Percentiles rank a stretch among this genome's conserved stretches.
phyloP scores from a whole-genome alignment of 1,140 invertebrate genomes.

The Drosophila quadrilineata region DNA sequence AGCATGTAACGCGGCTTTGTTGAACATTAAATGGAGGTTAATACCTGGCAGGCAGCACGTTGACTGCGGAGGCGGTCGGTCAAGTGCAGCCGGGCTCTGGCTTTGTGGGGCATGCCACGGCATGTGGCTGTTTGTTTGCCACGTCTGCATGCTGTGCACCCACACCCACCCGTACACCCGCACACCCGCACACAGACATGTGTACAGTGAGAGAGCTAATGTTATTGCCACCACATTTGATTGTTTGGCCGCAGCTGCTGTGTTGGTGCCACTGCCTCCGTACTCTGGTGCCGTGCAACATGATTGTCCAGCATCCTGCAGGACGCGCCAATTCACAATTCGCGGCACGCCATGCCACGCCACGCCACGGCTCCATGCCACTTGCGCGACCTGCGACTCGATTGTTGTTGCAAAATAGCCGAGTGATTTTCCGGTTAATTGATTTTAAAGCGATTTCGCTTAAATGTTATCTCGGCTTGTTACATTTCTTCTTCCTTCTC shows the following conservation, averaged over 20 bases:
- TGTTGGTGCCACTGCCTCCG: slow-evolving; percentile 22
- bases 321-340: too few relatives aligned
- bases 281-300: too few relatives aligned
- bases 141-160: slow-evolving; percentile 35
- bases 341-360: too few relatives aligned
- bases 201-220: slow-evolving; percentile 41
- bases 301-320: too few relatives aligned
- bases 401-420: slow-evolving; percentile 72
- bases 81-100: slow-evolving; percentile 63
- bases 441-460: slow-evolving; percentile 81
- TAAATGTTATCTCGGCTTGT: slow-evolving; percentile 74
- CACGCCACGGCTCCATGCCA: too few relatives aligned
- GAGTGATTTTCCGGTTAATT: slow-evolving; percentile 80
- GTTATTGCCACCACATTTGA: slow-evolving; percentile 75
- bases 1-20: slow-evolving; percentile 72
- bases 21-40: slow-evolving; percentile 80
- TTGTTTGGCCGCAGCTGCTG: slow-evolving; percentile 48
- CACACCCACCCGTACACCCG: background rate
- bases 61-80: slow-evolving; percentile 20
- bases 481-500: slow-evolving; percentile 1
- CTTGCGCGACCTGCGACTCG: too few relatives aligned
- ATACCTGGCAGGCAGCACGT: slow-evolving; percentile 79
- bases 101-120: too few relatives aligned
- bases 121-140: slow-evolving; percentile 9
- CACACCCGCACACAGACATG: background rate